These are phyloP conservation scores for Apamea sordens DNA, from an alignment of 2,888 invertebrate genomes.

Conservation along the genomic window DNA sequence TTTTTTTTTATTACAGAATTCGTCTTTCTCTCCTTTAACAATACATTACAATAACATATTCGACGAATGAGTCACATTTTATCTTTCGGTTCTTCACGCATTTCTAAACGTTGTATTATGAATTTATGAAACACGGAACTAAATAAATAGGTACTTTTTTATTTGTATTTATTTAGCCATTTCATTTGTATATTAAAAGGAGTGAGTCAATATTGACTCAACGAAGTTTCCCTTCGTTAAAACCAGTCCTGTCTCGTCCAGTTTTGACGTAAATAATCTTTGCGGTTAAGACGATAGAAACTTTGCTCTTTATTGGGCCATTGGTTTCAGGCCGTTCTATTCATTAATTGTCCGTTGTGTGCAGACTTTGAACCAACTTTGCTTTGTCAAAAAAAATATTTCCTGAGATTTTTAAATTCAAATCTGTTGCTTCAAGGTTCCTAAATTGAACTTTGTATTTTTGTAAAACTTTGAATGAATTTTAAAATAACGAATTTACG, in stretches of 20 bases:
- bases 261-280: slow-evolving; percentile 72
- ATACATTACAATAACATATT: not conserved
- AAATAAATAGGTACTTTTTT: slow-evolving; percentile 17
- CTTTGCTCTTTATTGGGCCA: slow-evolving; percentile 53
- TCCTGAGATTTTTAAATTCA: not conserved
- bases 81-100: slow-evolving; percentile 10
- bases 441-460: not conserved
- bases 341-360: slow-evolving; percentile 41
- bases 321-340: slow-evolving; percentile 46
- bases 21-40: not conserved
- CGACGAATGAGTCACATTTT: not conserved
- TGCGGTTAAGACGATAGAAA: slow-evolving; percentile 64
- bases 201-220: slow-evolving; percentile 77
- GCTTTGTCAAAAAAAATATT: slow-evolving; percentile 14
- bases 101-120: slow-evolving; percentile 18
- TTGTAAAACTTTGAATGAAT: not conserved
- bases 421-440: not conserved
- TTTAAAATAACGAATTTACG: not conserved
- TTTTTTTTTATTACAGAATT: slow-evolving; percentile 1
- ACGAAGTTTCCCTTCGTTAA: slow-evolving; percentile 69
- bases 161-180: slow-evolving; percentile 27
- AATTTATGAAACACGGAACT: slow-evolving; percentile 17
- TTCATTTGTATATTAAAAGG: slow-evolving; percentile 54
- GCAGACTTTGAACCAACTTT: slow-evolving; percentile 20
- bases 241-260: slow-evolving; percentile 64